Evolutionary conservation across 2,888 invertebrate species (phyloP).

Genomic region (Sinelater perroti): DNA sequence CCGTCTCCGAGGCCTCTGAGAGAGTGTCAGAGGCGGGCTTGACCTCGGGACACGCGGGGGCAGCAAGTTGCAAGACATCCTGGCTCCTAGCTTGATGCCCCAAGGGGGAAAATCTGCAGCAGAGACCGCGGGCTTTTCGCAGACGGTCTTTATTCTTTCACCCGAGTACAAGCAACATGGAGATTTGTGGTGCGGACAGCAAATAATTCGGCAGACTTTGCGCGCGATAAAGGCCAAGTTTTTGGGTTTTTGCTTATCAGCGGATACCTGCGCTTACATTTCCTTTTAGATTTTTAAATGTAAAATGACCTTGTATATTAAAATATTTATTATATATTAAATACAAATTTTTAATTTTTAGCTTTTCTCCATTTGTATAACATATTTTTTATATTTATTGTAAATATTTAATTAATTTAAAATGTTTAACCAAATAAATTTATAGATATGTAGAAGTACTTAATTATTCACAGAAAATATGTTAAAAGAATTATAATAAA

Average conservation of each 20-base stretch:
- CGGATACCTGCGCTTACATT: slow-evolving; percentile 11
- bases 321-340: neutral
- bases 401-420: neutral
- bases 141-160: neutral
- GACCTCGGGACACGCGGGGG: slow-evolving; percentile 51
- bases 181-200: neutral
- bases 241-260: slow-evolving; percentile 8
- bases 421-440: neutral
- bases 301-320: no score
- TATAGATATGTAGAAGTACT: neutral
- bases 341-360: neutral
- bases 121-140: no score
- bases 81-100: no score
- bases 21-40: slow-evolving; percentile 56
- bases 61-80: slow-evolving; percentile 56
- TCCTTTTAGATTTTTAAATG: neutral
- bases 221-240: neutral
- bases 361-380: no score
- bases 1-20: slow-evolving; percentile 59
- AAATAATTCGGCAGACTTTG: neutral
- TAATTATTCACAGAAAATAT: no score
- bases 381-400: no score
- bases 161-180: neutral
- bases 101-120: no score
- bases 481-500: neutral